These are phyloP conservation scores for Saturnia pavonia DNA, from an alignment of 2,888 invertebrate species.

Conservation along the genomic window DNA sequence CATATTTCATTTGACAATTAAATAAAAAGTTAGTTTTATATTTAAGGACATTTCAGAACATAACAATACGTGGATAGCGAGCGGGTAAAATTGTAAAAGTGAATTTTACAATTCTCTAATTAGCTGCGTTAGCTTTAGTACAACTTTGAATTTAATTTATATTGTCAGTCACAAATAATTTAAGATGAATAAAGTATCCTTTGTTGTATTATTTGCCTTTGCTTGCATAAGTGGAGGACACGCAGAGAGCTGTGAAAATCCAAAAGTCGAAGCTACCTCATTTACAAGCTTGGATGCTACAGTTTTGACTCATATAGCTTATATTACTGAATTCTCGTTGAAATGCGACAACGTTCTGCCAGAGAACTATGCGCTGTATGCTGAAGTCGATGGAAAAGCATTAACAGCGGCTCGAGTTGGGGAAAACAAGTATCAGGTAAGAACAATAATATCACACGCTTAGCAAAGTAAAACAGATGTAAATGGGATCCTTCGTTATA, in stretches of 20 bases:
- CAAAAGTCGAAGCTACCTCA: conserved; percentile 87
- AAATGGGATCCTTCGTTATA: background rate
- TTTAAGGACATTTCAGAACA: conserved; percentile 23
- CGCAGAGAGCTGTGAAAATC: conserved; percentile 76
- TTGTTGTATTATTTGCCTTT: conserved; percentile 53
- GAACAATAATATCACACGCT: conserved; percentile 31
- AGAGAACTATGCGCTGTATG: conserved; percentile 89
- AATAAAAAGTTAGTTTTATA: no score
- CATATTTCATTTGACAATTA: background rate
- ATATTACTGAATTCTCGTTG: conserved; percentile 94
- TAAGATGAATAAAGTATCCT: conserved; percentile 75
- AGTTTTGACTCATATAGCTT: conserved; percentile 93
- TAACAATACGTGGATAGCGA: conserved; percentile 31
- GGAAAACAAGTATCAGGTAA: conserved; percentile 92
- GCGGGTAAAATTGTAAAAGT: conserved; percentile 18
- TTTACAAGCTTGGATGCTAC: conserved; percentile 97
- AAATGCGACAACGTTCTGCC: conserved; percentile 86
- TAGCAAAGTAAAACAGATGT: background rate
- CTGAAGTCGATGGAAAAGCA: conserved; percentile 93
- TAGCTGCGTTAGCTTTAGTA: conserved; percentile 7
- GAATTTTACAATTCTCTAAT: conserved; percentile 13
- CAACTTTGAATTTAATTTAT: conserved; percentile 40
- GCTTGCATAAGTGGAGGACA: conserved; percentile 48
- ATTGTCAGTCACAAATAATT: conserved; percentile 42
- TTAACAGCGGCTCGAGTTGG: conserved; percentile 91